These are phyloP conservation scores for Rhinopomastus cyanomelas DNA, from an alignment of 2,113 vertebrate genomes.

Conservation along the genomic window DNA sequence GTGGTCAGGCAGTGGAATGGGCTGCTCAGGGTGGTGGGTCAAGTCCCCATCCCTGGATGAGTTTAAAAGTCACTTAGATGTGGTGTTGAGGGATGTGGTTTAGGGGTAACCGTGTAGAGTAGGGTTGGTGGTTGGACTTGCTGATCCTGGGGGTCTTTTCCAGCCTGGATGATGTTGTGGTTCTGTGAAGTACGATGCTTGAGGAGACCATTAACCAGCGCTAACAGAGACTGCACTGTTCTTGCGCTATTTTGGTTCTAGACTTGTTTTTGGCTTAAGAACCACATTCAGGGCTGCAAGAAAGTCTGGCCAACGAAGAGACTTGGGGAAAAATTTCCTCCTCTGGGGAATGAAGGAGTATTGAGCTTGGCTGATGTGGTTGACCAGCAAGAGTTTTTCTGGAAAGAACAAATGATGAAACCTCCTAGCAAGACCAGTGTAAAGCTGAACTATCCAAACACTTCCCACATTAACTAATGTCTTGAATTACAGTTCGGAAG, in stretches of 20 bases:
- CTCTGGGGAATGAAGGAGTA: slow-evolving; percentile 2
- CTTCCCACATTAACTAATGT: background rate
- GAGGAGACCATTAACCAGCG: background rate
- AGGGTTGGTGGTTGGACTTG: too few relatives aligned
- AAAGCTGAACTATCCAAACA: background rate
- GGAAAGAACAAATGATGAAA: background rate
- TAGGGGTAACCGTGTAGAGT: too few relatives aligned
- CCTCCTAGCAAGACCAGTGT: background rate
- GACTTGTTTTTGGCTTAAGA: slow-evolving; percentile 59
- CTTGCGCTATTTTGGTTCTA: slow-evolving; percentile 46
- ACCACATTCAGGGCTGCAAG: slow-evolving; percentile 7
- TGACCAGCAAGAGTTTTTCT: background rate
- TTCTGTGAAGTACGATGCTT: background rate
- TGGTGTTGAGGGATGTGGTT: too few relatives aligned
- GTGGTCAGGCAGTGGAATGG: too few relatives aligned
- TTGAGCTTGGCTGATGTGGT: background rate
- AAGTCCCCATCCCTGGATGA: too few relatives aligned
- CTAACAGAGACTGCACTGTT: background rate
- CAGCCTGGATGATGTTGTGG: too few relatives aligned
- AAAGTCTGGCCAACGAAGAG: slow-evolving; percentile 36
- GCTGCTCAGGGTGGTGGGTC: too few relatives aligned
- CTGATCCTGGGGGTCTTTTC: too few relatives aligned
- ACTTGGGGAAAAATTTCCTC: slow-evolving; percentile 10
- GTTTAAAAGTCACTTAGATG: too few relatives aligned
- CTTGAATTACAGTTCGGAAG: background rate